These are phyloP conservation scores for Antrozous pallidus DNA, from an alignment of 2,797 vertebrate genomes.

Conservation along the genomic window DNA sequence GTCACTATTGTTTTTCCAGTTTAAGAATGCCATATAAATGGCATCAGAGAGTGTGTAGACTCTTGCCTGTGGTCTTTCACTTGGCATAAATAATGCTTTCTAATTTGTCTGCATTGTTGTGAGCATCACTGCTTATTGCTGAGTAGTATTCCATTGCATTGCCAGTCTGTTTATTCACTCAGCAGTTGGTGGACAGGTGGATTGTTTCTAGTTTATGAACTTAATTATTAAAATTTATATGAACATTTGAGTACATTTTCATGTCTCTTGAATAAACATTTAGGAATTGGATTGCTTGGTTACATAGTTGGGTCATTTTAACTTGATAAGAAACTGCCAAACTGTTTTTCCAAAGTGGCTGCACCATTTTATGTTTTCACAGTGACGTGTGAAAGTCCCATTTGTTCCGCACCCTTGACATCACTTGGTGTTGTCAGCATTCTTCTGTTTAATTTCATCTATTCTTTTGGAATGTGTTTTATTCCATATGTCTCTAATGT, in stretches of 20 bases:
- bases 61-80: not conserved
- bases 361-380: not conserved
- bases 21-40: not conserved
- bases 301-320: not conserved
- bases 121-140: not conserved
- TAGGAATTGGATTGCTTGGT: not conserved
- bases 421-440: not conserved
- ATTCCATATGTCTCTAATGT: not conserved
- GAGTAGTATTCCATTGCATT: constrained; percentile 13
- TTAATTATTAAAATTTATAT: not conserved
- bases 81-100: not conserved
- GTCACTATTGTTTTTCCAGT: not conserved
- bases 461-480: not conserved
- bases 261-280: constrained; percentile 17
- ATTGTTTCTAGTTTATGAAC: not conserved
- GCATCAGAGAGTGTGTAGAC: not conserved
- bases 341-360: not conserved
- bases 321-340: not conserved
- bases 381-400: not conserved
- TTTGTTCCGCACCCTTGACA: not conserved
- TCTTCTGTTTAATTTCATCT: not conserved
- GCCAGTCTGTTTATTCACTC: not conserved
- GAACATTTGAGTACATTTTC: constrained; percentile 17
- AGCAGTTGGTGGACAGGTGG: not conserved
- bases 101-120: not conserved